These are phyloP conservation scores for Meta bourneti DNA, from an alignment of 2,888 invertebrate genomes.

Conservation along the genomic window DNA sequence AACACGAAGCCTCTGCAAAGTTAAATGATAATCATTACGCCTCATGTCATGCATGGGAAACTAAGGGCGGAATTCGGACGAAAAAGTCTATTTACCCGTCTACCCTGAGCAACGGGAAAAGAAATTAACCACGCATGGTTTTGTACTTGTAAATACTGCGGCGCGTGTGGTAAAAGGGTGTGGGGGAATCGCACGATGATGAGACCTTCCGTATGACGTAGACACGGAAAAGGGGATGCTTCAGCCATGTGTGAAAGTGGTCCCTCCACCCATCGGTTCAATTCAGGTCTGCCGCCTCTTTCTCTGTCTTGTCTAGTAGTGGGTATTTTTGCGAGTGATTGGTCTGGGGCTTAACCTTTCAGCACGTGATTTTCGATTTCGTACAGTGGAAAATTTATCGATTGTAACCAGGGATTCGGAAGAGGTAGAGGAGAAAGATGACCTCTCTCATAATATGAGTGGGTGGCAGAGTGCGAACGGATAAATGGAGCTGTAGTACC, in stretches of 20 bases:
- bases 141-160: constrained; percentile 19
- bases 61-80: constrained; percentile 4
- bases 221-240: constrained; percentile 11
- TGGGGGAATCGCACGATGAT: constrained; percentile 15
- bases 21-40: constrained; percentile 31
- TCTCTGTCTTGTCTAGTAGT: background rate
- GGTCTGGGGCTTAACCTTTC: constrained; percentile 6
- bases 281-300: constrained; percentile 27
- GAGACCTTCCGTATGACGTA: constrained; percentile 40
- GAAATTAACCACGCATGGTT: constrained; percentile 9
- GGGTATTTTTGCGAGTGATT: background rate
- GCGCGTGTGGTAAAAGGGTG: constrained; percentile 3
- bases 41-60: constrained; percentile 19
- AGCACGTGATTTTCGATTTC: constrained; percentile 28
- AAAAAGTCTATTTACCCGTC: constrained; percentile 13
- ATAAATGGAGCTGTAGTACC: background rate
- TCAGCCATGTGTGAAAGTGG: constrained; percentile 51
- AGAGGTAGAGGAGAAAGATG: background rate
- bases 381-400: constrained; percentile 14
- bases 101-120: background rate
- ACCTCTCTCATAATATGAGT: background rate
- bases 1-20: background rate
- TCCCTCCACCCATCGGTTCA: background rate
- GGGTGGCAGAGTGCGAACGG: background rate
- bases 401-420: constrained; percentile 2